Evolutionary conservation across 2,797 vertebrate species (phyloP), one percentile per base, ranked within the genome.

Genomic region (Urosaurus nigricauda): DNA sequence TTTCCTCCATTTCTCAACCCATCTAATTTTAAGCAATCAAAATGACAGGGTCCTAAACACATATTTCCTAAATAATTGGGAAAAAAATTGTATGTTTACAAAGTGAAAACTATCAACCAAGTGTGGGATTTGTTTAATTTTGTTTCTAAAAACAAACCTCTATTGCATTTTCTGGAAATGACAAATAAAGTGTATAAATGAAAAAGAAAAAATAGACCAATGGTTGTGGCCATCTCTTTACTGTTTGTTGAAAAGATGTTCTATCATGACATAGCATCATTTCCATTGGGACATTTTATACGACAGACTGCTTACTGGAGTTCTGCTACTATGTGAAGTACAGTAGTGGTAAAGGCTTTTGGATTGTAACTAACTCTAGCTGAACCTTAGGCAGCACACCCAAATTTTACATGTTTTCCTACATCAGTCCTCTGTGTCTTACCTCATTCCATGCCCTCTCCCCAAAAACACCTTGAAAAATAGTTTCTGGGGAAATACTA

Each of bases 41-140:
- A 86, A 65, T 63, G 79, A 65, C 80, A 37, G n/a, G 74, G 47
- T 47, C n/a, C 51, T 17, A 77, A 77, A 56, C 37, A 65, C 2
- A 19, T 65, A 63, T 35, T 63, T 74, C 35, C 29, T 86, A 12
- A 86, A 21, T 53, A 2, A 74, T 35, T 17, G 21, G 26, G 68
- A 78, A 7, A 16, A 3, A 17, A 37, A 19, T 12, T n/a, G 29
- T 35, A 4, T 29, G 43, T 51, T 85, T 32, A 24, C n/a, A 88
- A 74, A 85, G 5, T 43, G 74, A 77, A 83, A 0, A 75, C n/a
- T 87, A 24, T 89, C 84, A 9, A 89, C 89, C 70, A 88, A 91
- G 91, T 92, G 90, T 53, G 84, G 70, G 3, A 21, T 47, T 81
- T 29, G 1, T 68, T 68, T 68, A 35, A 0, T 21, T 19, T 79